A percentile compares a stretch with the other conserved stretches of the same genome.
Evolutionary conservation across 2,113 vertebrate genomes (phyloP).

Genomic region (Vombatus ursinus): DNA sequence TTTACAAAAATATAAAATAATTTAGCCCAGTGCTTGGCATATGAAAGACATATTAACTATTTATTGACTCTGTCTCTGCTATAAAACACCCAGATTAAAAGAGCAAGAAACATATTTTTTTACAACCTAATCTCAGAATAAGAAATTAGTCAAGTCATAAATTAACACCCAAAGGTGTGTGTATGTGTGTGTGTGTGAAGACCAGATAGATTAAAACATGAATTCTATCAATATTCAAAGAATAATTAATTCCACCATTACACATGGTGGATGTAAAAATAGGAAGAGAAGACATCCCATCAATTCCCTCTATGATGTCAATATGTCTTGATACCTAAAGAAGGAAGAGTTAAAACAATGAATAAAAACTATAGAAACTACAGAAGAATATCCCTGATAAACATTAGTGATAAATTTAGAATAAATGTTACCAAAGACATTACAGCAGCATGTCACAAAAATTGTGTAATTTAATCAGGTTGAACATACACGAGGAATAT

Average conservation of each 20-base stretch:
- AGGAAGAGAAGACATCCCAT: not conserved
- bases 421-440: not conserved
- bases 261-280: not conserved
- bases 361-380: not conserved
- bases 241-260: not conserved
- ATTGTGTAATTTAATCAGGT: not conserved
- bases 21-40: not conserved
- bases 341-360: not conserved
- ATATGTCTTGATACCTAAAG: not conserved
- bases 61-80: not conserved
- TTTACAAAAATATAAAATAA: not conserved
- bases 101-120: not conserved
- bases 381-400: not conserved
- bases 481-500: not conserved
- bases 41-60: not conserved
- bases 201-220: not conserved
- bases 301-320: not conserved
- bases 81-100: no score
- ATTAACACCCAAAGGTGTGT: not conserved
- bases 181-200: no score
- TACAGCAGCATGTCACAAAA: not conserved
- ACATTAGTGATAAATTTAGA: not conserved
- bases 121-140: no score
- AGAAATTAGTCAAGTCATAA: not conserved
- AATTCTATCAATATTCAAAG: not conserved